Conservation (phyloP, 2,888 invertebrate species). For the Coelopa pilipes region DNA sequence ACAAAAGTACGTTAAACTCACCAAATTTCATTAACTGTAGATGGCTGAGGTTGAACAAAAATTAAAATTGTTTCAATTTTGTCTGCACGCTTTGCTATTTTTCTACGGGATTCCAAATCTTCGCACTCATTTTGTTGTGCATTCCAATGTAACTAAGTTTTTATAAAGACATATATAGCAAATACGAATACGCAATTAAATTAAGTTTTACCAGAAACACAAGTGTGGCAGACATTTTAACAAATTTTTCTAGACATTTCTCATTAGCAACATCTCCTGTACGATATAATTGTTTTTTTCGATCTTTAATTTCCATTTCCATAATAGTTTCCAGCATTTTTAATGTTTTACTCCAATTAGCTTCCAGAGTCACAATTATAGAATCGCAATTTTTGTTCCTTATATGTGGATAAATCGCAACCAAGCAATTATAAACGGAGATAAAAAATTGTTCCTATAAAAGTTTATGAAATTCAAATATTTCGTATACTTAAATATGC, state of each 20-base stretch:
- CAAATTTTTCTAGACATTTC: constrained; percentile 50
- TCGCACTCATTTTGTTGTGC: constrained; percentile 13
- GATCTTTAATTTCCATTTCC: constrained; percentile 57
- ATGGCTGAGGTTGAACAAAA: constrained; percentile 47
- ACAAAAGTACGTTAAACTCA: constrained; percentile 37
- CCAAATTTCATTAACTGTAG: constrained; percentile 58
- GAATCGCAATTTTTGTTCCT: constrained; percentile 51
- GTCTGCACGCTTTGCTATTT: constrained; percentile 51
- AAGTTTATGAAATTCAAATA: no score
- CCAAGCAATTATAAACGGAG: constrained; percentile 51
- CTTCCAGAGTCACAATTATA: constrained; percentile 48
- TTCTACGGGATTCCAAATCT: constrained; percentile 45
- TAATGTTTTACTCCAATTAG: constrained; percentile 55
- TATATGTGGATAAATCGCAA: constrained; percentile 57
- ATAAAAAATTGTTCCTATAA: constrained; percentile 56
- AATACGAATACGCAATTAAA: not conserved
- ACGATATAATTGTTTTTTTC: constrained; percentile 47
- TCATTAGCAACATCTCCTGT: constrained; percentile 46
- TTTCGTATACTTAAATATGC: no score
- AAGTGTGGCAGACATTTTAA: constrained; percentile 55
- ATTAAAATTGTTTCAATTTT: constrained; percentile 52
- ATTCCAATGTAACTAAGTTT: not conserved
- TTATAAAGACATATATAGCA: not conserved
- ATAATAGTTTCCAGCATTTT: constrained; percentile 55
- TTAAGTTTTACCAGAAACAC: constrained; percentile 54